phyloP scores from a whole-genome alignment of 2,888 invertebrate species.

The Dicyrtoma fusca region DNA sequence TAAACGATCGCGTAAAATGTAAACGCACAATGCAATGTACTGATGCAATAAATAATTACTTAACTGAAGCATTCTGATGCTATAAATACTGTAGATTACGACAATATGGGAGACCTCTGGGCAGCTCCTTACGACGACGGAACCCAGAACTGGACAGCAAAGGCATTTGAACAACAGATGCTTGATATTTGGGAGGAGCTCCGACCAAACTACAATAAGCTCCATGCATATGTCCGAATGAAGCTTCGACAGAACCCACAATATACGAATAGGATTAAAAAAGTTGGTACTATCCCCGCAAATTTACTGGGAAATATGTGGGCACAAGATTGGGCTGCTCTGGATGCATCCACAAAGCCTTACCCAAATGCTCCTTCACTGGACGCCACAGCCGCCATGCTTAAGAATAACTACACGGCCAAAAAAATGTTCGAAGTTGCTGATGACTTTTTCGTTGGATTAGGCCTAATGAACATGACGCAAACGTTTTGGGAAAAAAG shows the following conservation, averaged over 20 bases:
- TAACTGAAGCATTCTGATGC: neutral
- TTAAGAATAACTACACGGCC: constrained; percentile 60
- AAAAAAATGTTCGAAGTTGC: constrained; percentile 75
- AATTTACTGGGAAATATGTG: constrained; percentile 71
- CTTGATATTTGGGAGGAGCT: constrained; percentile 37
- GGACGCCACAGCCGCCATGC: constrained; percentile 78
- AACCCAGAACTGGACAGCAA: constrained; percentile 39
- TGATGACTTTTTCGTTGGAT: constrained; percentile 78
- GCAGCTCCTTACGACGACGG: constrained; percentile 43
- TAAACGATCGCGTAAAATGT: neutral
- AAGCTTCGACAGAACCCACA: constrained; percentile 25
- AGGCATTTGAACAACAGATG: constrained; percentile 42
- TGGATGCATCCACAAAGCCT: constrained; percentile 74
- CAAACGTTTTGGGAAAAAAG: constrained; percentile 84
- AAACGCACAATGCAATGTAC: no score
- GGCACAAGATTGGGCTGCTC: constrained; percentile 80
- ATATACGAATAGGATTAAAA: constrained; percentile 10
- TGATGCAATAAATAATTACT: no score
- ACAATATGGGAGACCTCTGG: constrained; percentile 48
- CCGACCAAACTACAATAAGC: constrained; percentile 40
- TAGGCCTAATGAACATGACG: constrained; percentile 78
- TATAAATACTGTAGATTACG: constrained; percentile 33
- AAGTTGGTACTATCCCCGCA: constrained; percentile 36
- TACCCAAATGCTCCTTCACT: constrained; percentile 71
- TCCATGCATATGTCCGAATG: constrained; percentile 43